These are phyloP conservation scores for Entomyzon cyanotis DNA, from an alignment of 2,113 vertebrate genomes.

Conservation along the genomic window DNA sequence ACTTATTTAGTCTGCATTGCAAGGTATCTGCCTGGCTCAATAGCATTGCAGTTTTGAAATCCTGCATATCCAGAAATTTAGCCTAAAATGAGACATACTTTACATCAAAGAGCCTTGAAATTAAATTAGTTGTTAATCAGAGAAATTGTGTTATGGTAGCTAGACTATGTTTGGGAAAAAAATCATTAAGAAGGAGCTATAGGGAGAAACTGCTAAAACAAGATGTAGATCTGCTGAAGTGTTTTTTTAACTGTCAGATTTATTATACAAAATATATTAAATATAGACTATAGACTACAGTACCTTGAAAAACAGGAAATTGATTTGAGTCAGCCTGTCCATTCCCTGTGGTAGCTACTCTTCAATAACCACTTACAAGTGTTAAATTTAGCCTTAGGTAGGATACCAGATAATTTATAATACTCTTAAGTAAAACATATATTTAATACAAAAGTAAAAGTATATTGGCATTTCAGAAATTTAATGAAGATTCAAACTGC, in stretches of 20 bases:
- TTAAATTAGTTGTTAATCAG: neutral
- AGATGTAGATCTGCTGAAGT: neutral
- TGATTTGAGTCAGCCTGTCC: neutral
- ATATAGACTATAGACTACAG: neutral
- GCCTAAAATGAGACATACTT: neutral
- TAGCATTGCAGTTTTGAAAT: neutral
- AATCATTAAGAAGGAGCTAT: neutral
- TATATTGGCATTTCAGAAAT: neutral
- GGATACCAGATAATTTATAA: neutral
- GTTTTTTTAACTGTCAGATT: neutral
- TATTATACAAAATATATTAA: neutral
- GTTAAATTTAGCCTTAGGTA: slow-evolving; percentile 13
- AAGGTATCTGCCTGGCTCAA: neutral
- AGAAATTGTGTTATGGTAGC: neutral
- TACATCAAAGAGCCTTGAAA: neutral
- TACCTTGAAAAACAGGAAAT: neutral
- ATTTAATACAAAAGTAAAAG: neutral
- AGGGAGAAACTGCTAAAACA: neutral
- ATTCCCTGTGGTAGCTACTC: neutral
- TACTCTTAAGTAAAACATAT: neutral
- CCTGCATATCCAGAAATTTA: neutral
- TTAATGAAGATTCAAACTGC: neutral
- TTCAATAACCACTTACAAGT: neutral
- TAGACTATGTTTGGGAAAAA: neutral
- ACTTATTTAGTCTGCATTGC: neutral